Evolutionary conservation across 1,140 invertebrate genomes (phyloP), one percentile per base, ranked within the genome.

Genomic region (Microplitis mediator): DNA sequence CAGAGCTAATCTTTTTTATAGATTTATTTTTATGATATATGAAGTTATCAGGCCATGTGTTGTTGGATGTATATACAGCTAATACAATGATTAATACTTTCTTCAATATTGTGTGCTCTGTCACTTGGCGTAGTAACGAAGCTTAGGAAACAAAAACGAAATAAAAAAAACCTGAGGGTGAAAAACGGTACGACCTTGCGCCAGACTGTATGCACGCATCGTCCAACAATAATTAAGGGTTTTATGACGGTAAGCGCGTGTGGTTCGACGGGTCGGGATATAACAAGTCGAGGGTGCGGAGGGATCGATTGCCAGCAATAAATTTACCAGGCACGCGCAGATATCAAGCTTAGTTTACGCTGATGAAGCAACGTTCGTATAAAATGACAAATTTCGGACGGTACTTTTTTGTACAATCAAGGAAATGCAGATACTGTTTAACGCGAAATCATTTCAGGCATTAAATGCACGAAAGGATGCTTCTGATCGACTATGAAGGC

Each of bases 221-320:
- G 71, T 65, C 68, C 61, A 52, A 76, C 73, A 76, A 76, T 76
- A 76, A 76, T 76, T 73, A 76, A 62, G 61, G 69, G 69, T 45
- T 58, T 75, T 74, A 72, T 65, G 69, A 54, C 68, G 64, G 67
- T 74, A 58, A 70, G 60, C 62, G 66, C 75, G 72, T 76, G 75
- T 68, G 63, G 64, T 73, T 76, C 72, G 72, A 71, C 69, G 69
- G 58, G 66, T 69, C 51, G 66, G 67, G 68, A 76, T 71, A 76
- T 76, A 76, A 73, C 69, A 78, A 78, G 75, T 78, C 69, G 74
- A 72, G 76, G 70, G 73, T 62, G 71, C 31, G 62, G 65, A 45
- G 61, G 69, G 64, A 68, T 76, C 75, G 75, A 76, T 76, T 74
- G 69, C 63, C 52, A 45, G 68, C 70, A 74, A 74, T 74, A 76